Evolutionary conservation across 2,797 vertebrate species (phyloP).

Genomic region (Pantherophis vulpinus): DNA sequence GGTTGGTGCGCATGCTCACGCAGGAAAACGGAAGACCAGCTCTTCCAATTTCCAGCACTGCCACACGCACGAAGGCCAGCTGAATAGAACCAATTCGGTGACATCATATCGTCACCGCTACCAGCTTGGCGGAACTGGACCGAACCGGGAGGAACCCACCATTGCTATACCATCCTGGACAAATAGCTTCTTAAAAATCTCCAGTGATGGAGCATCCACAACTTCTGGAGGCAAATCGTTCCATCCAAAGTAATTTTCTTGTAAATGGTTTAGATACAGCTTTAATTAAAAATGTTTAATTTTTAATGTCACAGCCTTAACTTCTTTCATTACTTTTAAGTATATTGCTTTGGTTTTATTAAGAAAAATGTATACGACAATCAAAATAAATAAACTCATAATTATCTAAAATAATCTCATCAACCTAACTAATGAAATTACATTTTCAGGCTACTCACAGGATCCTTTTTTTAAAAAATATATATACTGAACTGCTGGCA

Average conservation of each 20-base stretch:
- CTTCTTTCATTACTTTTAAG: not conserved
- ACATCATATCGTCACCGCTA: too few relatives aligned
- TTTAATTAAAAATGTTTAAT: not conserved
- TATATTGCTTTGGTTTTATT: not conserved
- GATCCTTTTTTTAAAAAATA: not conserved
- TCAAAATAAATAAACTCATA: not conserved
- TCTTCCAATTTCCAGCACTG: too few relatives aligned
- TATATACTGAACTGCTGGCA: not conserved
- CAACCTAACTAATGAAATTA: conserved; percentile 2
- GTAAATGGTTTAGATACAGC: not conserved
- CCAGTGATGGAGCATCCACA: not conserved
- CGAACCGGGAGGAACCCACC: too few relatives aligned
- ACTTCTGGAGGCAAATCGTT: not conserved
- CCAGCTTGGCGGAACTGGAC: too few relatives aligned
- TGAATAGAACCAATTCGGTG: too few relatives aligned
- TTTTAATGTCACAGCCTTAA: not conserved
- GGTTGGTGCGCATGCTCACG: too few relatives aligned
- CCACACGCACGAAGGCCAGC: too few relatives aligned
- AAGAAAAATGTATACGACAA: not conserved
- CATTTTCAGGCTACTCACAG: not conserved
- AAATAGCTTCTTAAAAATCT: not conserved
- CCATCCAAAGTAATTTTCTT: not conserved
- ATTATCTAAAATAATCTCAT: not conserved
- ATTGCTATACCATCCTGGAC: too few relatives aligned
- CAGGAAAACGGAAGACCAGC: too few relatives aligned